phyloP scores from a whole-genome alignment of 2,113 vertebrate species.

The Hippocampus mohnikei region DNA sequence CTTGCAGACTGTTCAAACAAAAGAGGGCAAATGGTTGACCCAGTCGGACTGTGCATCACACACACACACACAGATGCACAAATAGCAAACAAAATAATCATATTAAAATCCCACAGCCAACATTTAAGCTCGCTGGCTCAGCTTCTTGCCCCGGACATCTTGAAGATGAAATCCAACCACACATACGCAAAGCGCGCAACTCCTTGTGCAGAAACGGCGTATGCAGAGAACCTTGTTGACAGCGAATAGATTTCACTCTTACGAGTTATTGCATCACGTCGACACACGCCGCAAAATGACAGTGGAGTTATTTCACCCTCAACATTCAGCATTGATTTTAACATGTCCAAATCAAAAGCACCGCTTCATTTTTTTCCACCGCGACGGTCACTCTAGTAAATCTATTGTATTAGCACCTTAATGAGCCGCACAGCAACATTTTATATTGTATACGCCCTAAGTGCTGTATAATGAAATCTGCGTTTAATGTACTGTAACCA shows the following conservation, averaged over 20 bases:
- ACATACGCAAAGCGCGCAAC: neutral
- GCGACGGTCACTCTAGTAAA: neutral
- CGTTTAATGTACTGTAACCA: conserved; percentile 5
- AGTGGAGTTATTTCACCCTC: neutral
- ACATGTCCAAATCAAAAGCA: neutral
- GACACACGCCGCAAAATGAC: neutral
- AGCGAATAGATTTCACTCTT: neutral
- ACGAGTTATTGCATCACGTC: neutral
- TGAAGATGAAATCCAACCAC: neutral
- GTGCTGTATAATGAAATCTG: conserved; percentile 1
- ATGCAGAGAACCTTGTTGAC: neutral
- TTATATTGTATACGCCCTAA: neutral
- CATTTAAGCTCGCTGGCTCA: neutral
- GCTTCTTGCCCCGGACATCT: neutral
- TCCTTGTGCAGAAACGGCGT: neutral
- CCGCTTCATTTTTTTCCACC: neutral
- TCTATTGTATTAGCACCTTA: neutral
- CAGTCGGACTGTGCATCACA: neutral
- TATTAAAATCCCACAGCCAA: neutral
- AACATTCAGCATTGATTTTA: neutral
- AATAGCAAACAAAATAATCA: neutral
- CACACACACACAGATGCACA: neutral
- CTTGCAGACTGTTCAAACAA: neutral
- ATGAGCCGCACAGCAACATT: neutral
- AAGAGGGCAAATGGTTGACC: neutral